These are phyloP conservation scores for Cirrhinus molitorella DNA, from an alignment of 2,797 vertebrate genomes.

Conservation along the genomic window DNA sequence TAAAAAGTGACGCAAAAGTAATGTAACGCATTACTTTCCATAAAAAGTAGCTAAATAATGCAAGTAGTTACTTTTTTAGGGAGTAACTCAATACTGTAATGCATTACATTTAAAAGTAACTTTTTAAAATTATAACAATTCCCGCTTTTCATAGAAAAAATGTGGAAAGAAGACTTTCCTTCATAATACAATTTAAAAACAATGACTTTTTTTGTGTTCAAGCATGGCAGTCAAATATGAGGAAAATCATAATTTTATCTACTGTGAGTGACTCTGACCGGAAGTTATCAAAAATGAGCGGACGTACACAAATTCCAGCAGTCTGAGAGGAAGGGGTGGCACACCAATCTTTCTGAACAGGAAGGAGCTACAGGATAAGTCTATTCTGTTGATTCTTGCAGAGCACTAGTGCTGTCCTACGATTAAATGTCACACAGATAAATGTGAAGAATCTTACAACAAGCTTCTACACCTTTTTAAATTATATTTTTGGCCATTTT, in stretches of 20 bases:
- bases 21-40: too few relatives aligned
- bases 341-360: conserved; percentile 44
- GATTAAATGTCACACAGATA: not conserved
- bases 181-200: not conserved
- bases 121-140: too few relatives aligned
- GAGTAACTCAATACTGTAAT: too few relatives aligned
- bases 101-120: too few relatives aligned
- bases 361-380: conserved; percentile 43
- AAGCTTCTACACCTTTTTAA: not conserved
- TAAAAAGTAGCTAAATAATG: too few relatives aligned
- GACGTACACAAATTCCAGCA: conserved; percentile 10
- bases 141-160: too few relatives aligned
- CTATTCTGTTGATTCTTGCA: conserved; percentile 16
- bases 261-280: not conserved
- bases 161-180: not conserved
- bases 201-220: not conserved
- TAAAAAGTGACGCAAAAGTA: too few relatives aligned
- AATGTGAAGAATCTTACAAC: not conserved
- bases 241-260: not conserved
- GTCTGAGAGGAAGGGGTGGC: conserved; percentile 39
- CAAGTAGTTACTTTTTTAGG: too few relatives aligned
- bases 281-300: not conserved
- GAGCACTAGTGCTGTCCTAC: not conserved
- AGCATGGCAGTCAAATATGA: not conserved
- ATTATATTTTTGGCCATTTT: not conserved